A percentile compares a stretch with the other conserved stretches of the same genome.
phyloP scores from a whole-genome alignment of 2,113 vertebrate genomes.

The Saccopteryx leptura region DNA sequence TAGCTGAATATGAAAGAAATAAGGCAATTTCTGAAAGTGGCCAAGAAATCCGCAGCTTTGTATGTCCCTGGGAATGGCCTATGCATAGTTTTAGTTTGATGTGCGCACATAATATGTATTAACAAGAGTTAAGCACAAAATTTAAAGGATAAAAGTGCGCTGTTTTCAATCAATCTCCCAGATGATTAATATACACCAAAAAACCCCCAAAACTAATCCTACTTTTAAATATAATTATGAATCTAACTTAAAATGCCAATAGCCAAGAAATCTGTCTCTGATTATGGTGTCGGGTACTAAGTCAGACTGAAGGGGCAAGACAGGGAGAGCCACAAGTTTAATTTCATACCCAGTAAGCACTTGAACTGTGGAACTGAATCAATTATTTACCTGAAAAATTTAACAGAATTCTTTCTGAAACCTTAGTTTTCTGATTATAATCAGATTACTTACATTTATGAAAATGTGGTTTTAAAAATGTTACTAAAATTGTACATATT shows the following conservation, averaged over 20 bases:
- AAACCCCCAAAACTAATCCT: not conserved
- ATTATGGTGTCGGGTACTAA: slow-evolving; percentile 41
- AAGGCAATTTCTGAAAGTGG: slow-evolving; percentile 57
- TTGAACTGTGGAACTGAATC: not conserved
- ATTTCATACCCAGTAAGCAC: not conserved
- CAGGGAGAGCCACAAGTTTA: not conserved
- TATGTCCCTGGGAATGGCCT: slow-evolving; percentile 30
- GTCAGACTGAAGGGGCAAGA: not conserved
- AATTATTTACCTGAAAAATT: not conserved
- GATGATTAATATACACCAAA: slow-evolving; percentile 66
- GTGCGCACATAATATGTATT: not conserved
- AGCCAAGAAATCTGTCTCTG: slow-evolving; percentile 41
- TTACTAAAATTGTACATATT: not conserved
- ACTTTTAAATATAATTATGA: slow-evolving; percentile 44
- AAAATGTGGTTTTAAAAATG: not conserved
- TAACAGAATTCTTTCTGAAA: not conserved
- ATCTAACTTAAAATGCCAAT: slow-evolving; percentile 54
- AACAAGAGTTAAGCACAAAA: slow-evolving; percentile 44
- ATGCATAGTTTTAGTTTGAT: slow-evolving; percentile 50
- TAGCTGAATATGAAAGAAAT: slow-evolving; percentile 64
- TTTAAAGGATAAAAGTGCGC: slow-evolving; percentile 70
- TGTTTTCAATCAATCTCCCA: slow-evolving; percentile 61
- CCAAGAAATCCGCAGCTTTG: slow-evolving; percentile 41
- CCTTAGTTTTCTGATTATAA: not conserved
- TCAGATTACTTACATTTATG: slow-evolving; percentile 42